Percentiles rank a stretch among this genome's conserved stretches.
Conservation (phyloP, 2,888 invertebrate species). For the Margaritifera margaritifera region DNA sequence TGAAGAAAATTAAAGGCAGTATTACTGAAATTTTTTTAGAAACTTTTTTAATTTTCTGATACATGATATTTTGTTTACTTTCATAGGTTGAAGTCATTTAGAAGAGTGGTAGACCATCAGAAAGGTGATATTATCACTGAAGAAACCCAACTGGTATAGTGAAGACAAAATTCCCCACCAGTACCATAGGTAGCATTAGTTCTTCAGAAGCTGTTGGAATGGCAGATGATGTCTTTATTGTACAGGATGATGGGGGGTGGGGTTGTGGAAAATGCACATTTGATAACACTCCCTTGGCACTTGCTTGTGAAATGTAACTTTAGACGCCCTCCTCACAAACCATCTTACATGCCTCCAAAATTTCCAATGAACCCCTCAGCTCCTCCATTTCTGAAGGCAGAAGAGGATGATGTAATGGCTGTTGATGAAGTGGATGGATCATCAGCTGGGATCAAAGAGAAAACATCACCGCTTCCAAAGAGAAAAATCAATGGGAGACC, state of each 20-base stretch:
- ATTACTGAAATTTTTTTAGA: too few species aligned
- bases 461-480: too few species aligned
- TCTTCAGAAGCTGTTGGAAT: not conserved
- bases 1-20: too few species aligned
- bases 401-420: not conserved
- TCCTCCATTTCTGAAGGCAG: not conserved
- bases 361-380: not conserved
- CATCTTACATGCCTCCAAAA: slow-evolving; percentile 8
- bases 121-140: too few species aligned
- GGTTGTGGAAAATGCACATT: slow-evolving; percentile 91
- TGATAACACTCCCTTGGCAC: slow-evolving; percentile 82
- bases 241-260: slow-evolving; percentile 76
- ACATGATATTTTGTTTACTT: too few species aligned
- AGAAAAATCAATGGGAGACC: too few species aligned
- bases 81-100: too few species aligned
- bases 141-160: not conserved
- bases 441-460: not conserved
- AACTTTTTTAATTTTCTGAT: too few species aligned
- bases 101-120: too few species aligned
- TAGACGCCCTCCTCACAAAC: slow-evolving; percentile 5
- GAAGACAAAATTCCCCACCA: not conserved
- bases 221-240: not conserved
- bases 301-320: slow-evolving; percentile 86
- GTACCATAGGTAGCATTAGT: not conserved
- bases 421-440: slow-evolving; percentile 4